Conservation (phyloP, 2,888 invertebrate species). For the Sthenelais limicola region DNA sequence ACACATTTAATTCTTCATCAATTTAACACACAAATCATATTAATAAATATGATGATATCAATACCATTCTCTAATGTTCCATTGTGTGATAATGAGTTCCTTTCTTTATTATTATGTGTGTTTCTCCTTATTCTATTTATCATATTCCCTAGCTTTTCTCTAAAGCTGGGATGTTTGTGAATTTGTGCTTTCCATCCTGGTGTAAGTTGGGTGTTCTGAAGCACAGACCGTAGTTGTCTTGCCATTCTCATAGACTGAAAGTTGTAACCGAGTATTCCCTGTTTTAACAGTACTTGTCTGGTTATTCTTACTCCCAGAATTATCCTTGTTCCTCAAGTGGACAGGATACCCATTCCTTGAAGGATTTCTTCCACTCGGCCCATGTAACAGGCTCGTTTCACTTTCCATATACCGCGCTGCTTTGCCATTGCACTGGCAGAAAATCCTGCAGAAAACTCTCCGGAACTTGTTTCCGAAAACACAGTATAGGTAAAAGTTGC, state of each 20-base stretch:
- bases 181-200: conserved; percentile 15
- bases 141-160: background rate
- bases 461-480: conserved; percentile 68
- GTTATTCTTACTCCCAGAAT: too few relatives aligned
- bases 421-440: conserved; percentile 39
- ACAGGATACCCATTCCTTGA: conserved; percentile 10
- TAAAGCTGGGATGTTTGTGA: conserved; percentile 22
- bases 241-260: conserved; percentile 41
- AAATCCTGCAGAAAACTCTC: conserved; percentile 52
- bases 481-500: conserved; percentile 68
- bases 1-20: too few relatives aligned
- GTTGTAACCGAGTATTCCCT: conserved; percentile 27
- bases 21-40: too few relatives aligned
- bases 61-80: too few relatives aligned
- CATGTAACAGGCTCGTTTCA: conserved; percentile 32
- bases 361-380: conserved; percentile 2
- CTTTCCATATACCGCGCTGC: conserved; percentile 12
- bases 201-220: conserved; percentile 5
- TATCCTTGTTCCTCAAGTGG: background rate
- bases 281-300: too few relatives aligned
- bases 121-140: background rate
- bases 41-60: too few relatives aligned
- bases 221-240: conserved; percentile 30
- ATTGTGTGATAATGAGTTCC: too few relatives aligned
- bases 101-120: too few relatives aligned